A percentile compares a stretch with the other conserved stretches of the same genome.
Evolutionary conservation across 2,888 invertebrate species (phyloP).

Genomic region (Megalurothrips usitatus): DNA sequence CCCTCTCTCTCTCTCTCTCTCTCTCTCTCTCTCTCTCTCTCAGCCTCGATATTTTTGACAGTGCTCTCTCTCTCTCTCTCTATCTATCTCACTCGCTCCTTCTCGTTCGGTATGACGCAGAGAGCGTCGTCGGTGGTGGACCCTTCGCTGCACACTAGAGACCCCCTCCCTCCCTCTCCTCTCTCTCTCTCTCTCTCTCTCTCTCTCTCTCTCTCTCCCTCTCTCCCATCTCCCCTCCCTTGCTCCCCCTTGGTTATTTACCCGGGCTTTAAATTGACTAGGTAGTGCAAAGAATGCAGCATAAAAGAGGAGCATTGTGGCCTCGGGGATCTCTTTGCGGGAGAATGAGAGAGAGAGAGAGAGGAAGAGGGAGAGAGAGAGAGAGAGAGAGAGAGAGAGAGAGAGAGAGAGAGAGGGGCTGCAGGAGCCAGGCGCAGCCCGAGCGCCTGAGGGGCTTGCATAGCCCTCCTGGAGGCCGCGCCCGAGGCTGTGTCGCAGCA

Average conservation of each 20-base stretch:
- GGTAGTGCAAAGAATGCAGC: conserved; percentile 14
- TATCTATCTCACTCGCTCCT: neutral
- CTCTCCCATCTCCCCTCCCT: no score
- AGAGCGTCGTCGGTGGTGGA: neutral
- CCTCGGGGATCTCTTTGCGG: neutral
- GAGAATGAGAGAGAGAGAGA: neutral
- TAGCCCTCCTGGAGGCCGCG: no score
- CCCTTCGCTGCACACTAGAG: neutral
- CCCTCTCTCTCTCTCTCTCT: neutral
- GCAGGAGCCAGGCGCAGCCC: no score
- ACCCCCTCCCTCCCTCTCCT: no score
- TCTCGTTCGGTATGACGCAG: no score
- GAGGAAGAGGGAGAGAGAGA: neutral
- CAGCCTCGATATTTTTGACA: no score
- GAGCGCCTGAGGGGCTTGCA: no score
- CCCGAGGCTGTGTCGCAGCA: no score
- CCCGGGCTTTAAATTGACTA: conserved; percentile 19
- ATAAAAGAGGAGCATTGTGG: neutral
- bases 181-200: no score
- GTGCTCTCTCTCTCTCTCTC: neutral
- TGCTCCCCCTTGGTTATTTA: neutral
- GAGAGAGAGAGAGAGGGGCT: neutral
- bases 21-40: conserved; percentile 21
- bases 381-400: neutral
- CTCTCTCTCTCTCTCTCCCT: no score